Evolutionary conservation across 2,797 vertebrate genomes (phyloP).

Genomic region (Numenius phaeopus): DNA sequence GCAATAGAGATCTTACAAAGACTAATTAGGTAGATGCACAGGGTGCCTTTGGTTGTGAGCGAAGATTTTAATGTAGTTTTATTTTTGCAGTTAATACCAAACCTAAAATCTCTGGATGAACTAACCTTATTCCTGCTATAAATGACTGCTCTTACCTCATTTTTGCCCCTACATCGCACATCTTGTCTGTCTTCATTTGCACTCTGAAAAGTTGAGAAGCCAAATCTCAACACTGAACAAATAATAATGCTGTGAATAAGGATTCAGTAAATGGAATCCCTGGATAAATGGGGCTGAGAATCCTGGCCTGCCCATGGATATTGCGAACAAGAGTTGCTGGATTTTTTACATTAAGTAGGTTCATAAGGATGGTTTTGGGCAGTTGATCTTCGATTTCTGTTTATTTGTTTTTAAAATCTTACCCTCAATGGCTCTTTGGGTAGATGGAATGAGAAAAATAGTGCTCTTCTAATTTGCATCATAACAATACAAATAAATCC

Average conservation of each 20-base stretch:
- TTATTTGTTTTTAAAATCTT: neutral
- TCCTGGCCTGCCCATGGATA: neutral
- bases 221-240: neutral
- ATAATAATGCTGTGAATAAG: neutral
- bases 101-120: neutral
- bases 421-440: neutral
- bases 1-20: neutral
- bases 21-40: neutral
- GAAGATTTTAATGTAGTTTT: neutral
- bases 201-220: neutral
- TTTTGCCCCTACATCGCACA: neutral
- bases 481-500: neutral
- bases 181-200: neutral
- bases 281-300: neutral
- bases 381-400: neutral
- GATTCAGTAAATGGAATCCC: neutral
- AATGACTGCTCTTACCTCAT: neutral
- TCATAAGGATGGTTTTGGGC: neutral
- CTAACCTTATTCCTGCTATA: neutral
- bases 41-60: neutral
- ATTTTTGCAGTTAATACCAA: neutral
- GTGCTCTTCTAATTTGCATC: neutral
- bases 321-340: neutral
- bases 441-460: neutral
- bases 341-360: neutral